Evolutionary conservation across 2,888 invertebrate genomes (phyloP), one percentile per base, ranked within the genome.

Genomic region (Clusia tigrina): DNA sequence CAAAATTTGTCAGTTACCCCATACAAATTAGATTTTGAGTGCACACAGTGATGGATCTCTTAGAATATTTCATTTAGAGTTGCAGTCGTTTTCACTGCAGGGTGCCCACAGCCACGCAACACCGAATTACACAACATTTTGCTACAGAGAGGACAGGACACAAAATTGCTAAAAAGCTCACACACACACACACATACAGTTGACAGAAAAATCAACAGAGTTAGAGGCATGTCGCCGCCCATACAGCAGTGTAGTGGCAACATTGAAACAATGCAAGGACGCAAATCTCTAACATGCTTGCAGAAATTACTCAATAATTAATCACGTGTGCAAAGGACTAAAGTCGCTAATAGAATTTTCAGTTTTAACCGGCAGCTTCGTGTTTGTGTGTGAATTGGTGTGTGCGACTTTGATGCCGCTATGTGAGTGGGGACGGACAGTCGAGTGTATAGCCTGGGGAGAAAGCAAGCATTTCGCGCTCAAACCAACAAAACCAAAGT

Each of bases 251-350:
- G 10, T 17, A 10, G 3, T 12, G 32, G 18, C 22, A 38, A 10
- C 5, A 32, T 42, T 32, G n/a, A 38, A 32, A 23, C 38, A 55
- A 22, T 38, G 55, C 38, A 5, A 57, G 46, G 26, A 57, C 42
- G 53, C 18, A 63, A 63, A 63, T 63, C 63, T 60, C 46, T 46
- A 60, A 56, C 60, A 42, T 59, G 54, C 60, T 60, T 48, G 56
- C 54, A 54, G 53, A n/a, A 81, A 80, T 81, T 78, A 76, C 74
- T 82, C 74, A 82, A 81, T 81, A 79, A 82, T 81, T 82, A 77
- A 81, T 73, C 72, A 74, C 74, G 76, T 76, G 71, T 68, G 53
- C 42, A 38, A 60, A 60, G 59, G 59, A 60, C 59, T 54, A 74
- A 73, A 72, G 72, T 72, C 72, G 69, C 71, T 69, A 70, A 70